Percentiles rank a stretch among this genome's conserved stretches.
Conservation (phyloP, 2,888 invertebrate species). For the Trisateles emortualis region DNA sequence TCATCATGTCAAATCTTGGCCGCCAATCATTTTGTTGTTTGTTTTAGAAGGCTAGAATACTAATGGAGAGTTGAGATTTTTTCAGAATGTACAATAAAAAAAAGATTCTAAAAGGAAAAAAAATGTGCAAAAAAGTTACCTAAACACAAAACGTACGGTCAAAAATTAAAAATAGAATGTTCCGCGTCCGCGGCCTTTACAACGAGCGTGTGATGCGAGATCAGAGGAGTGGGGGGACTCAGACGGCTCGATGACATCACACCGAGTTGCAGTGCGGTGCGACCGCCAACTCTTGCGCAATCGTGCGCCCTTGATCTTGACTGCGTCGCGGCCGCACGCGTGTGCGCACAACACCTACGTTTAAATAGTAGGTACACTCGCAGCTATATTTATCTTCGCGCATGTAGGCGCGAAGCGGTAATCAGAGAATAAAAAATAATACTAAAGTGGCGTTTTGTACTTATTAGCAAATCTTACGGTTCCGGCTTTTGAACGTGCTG, state of each 20-base stretch:
- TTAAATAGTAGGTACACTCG: slow-evolving; percentile 67
- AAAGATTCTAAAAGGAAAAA: slow-evolving; percentile 21
- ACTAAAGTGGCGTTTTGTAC: slow-evolving; percentile 64
- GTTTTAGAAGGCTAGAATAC: background rate
- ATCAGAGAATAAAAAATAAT: slow-evolving; percentile 67
- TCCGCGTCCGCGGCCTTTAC: slow-evolving; percentile 78
- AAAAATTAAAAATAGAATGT: slow-evolving; percentile 78
- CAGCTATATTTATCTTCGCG: slow-evolving; percentile 81
- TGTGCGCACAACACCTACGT: slow-evolving; percentile 73
- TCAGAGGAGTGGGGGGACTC: slow-evolving; percentile 61
- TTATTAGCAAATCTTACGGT: slow-evolving; percentile 68
- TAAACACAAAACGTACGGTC: slow-evolving; percentile 39
- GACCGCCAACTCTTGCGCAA: slow-evolving; percentile 86
- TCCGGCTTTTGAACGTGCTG: slow-evolving; percentile 61
- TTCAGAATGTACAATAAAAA: background rate
- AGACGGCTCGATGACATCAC: slow-evolving; percentile 83
- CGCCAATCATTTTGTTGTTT: background rate
- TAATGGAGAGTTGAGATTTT: background rate
- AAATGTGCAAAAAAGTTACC: slow-evolving; percentile 28
- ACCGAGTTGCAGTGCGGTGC: slow-evolving; percentile 78
- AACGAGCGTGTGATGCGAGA: slow-evolving; percentile 57
- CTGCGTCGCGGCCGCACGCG: slow-evolving; percentile 84
- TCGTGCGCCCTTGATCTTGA: slow-evolving; percentile 87
- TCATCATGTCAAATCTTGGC: background rate
- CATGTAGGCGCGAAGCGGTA: slow-evolving; percentile 78